These are phyloP conservation scores for Engystomops pustulosus DNA, from an alignment of 2,113 vertebrate genomes.

Conservation along the genomic window DNA sequence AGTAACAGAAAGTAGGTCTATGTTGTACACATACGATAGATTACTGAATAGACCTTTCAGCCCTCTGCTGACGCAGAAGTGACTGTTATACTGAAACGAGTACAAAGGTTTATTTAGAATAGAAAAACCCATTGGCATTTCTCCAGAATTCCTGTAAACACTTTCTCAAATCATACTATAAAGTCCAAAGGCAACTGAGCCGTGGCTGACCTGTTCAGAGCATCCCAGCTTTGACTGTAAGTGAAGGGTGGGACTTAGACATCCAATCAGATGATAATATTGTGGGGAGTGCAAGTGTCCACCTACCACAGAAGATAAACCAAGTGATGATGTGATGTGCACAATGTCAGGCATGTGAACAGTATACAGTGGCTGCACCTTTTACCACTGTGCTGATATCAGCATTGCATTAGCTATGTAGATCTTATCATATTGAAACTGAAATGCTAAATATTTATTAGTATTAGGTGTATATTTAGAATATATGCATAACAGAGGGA, in stretches of 20 bases:
- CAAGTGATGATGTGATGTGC: neutral
- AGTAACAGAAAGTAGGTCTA: no score
- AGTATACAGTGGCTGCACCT: neutral
- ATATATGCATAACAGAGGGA: no score
- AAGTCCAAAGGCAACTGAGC: neutral
- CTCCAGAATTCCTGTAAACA: neutral
- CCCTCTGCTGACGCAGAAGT: neutral
- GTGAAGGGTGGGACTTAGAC: neutral
- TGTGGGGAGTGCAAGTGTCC: neutral
- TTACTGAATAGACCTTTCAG: neutral
- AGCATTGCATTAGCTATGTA: no score
- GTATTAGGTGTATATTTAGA: no score
- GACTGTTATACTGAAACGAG: neutral
- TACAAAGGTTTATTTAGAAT: constrained; percentile 4
- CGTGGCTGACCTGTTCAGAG: neutral
- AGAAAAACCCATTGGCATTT: neutral
- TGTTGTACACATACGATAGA: neutral
- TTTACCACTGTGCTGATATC: neutral
- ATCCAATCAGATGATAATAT: constrained; percentile 7
- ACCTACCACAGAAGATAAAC: neutral
- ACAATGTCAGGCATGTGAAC: neutral
- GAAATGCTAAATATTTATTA: no score
- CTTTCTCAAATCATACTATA: neutral
- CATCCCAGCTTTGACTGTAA: neutral
- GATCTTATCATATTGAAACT: no score